Conservation (phyloP, 2,888 invertebrate species). For the Imbricaverruca yamaguchii region DNA sequence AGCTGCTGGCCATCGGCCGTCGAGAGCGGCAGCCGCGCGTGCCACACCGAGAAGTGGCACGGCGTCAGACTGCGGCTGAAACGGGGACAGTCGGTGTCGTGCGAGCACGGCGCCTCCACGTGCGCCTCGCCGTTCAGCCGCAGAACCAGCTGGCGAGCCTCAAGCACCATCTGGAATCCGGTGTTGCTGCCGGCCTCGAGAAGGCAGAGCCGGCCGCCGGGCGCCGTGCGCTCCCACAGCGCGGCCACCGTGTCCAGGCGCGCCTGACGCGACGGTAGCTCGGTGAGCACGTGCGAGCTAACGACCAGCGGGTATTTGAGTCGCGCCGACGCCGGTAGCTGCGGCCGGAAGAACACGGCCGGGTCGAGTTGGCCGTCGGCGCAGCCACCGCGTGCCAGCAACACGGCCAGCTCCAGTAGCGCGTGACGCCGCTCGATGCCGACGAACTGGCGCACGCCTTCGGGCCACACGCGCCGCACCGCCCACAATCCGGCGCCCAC, state of each 20-base stretch:
- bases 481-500: constrained; percentile 33
- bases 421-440: constrained; percentile 29
- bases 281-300: constrained; percentile 28
- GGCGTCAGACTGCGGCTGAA: constrained; percentile 25
- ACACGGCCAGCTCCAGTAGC: constrained; percentile 29
- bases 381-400: constrained; percentile 26
- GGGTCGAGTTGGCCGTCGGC: constrained; percentile 22
- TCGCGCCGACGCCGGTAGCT: constrained; percentile 27
- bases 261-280: constrained; percentile 26
- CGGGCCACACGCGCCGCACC: constrained; percentile 29
- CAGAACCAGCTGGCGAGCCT: constrained; percentile 30
- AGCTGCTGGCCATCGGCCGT: not conserved
- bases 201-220: constrained; percentile 29
- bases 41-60: constrained; percentile 29
- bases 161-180: constrained; percentile 29
- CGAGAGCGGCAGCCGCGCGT: constrained; percentile 23
- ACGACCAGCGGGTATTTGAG: constrained; percentile 30
- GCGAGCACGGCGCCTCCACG: constrained; percentile 31
- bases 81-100: constrained; percentile 30
- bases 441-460: constrained; percentile 26
- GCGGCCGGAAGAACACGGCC: constrained; percentile 28
- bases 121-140: constrained; percentile 20
- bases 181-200: constrained; percentile 30
- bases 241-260: constrained; percentile 29
- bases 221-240: constrained; percentile 30